Evolutionary conservation across 2,113 vertebrate genomes (phyloP), one percentile per base, ranked within the genome.

Genomic region (Poecilia latipinna): DNA sequence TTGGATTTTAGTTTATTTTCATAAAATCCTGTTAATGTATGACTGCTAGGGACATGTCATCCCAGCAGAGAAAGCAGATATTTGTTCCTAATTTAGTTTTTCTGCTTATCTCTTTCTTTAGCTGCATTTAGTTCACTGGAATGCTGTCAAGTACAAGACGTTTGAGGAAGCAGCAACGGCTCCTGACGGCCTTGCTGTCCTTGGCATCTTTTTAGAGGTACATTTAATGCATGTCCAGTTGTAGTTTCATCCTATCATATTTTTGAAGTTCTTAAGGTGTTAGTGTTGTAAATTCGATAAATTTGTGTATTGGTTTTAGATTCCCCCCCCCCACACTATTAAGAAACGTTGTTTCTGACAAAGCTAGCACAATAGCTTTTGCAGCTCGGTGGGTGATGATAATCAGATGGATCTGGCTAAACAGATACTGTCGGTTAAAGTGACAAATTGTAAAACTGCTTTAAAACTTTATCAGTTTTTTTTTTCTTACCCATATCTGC

Each of bases 121-220:
- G 98, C 96, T 99, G 70, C 98, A 99, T 88, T 95, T 99, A 82
- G 98, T 99, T 71, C 98, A 99, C 69, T 99, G 97, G 97, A 98
- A 99, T 51, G 96, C 96, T 65, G 94, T 91, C 76, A 97, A 97
- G 74, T 98, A 97, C 84, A 90, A 93, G 77, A 94, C 95, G 4
- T 99, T 98, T 88, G 95, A 89, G 68, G 97, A 98, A 67, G 97
- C 98, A 0, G 95, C 94, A 66, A 84, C 84, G 10, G 96, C 95
- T 10, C 94, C 96, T 2, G 97, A 99, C 76, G 98, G 98, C 67
- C 93, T 99, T 78, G 96, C 96, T 79, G 98, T 99, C 77, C 93
- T 99, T 2, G 97, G 96, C 68, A 93, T 99, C 88, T 98, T 99
- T 90, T 90, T 99, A 82, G 96, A 99, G 91, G 98, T 99, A 92